A percentile compares a stretch with the other conserved stretches of the same genome.
phyloP scores from a whole-genome alignment of 2,888 invertebrate species.

The Notodonta dromedarius region DNA sequence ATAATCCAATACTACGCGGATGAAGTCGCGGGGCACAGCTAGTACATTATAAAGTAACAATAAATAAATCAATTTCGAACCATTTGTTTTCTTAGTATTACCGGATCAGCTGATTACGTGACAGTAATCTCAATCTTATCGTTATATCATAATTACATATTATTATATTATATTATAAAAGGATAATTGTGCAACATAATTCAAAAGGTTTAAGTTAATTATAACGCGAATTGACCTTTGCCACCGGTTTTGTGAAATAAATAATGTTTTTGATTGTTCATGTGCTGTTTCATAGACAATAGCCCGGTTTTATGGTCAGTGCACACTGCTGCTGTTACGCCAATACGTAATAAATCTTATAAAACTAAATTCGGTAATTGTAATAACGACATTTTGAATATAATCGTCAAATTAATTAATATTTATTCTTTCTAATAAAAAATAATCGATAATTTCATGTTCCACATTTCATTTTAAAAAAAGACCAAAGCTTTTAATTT shows the following conservation, averaged over 20 bases:
- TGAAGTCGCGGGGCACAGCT: no score
- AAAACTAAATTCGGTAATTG: no score
- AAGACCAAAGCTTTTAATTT: no score
- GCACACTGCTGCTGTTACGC: background rate
- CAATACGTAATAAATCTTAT: background rate
- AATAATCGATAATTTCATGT: no score
- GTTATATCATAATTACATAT: conserved; percentile 33
- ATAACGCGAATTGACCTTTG: conserved; percentile 33
- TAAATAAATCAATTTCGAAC: conserved; percentile 12
- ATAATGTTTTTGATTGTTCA: conserved; percentile 7
- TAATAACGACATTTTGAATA: no score
- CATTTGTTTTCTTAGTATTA: conserved; percentile 21
- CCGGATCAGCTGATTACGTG: conserved; percentile 19
- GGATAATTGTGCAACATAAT: conserved; percentile 26
- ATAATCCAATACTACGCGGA: no score
- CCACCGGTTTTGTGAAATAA: conserved; percentile 27
- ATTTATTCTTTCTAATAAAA: no score
- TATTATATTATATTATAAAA: conserved; percentile 15
- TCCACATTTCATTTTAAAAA: no score
- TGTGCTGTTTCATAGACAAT: conserved; percentile 24
- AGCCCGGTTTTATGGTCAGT: conserved; percentile 8
- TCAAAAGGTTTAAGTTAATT: conserved; percentile 36
- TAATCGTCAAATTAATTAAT: no score
- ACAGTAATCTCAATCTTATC: conserved; percentile 31
- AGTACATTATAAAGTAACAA: no score